Percentiles rank a stretch among this genome's conserved stretches.
Evolutionary conservation across 2,888 invertebrate genomes (phyloP).

Genomic region (Drosophila macrospina): DNA sequence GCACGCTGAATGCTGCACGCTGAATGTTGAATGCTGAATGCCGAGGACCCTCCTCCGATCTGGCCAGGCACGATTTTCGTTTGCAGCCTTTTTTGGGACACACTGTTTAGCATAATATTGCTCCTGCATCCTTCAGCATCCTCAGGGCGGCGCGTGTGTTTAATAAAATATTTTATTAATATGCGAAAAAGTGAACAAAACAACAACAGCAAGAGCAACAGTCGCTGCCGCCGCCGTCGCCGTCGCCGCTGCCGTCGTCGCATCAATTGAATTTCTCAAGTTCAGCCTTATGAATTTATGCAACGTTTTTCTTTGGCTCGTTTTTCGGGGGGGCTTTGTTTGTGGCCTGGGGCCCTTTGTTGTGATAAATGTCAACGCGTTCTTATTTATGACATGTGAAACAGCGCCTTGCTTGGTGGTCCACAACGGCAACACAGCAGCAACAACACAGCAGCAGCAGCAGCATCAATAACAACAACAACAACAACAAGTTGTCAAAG

Average conservation of each 20-base stretch:
- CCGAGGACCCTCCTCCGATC: constrained; percentile 21
- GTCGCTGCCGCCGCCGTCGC: constrained; percentile 21
- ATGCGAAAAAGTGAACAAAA: constrained; percentile 71
- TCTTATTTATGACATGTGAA: constrained; percentile 85
- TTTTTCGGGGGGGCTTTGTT: constrained; percentile 19
- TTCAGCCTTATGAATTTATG: constrained; percentile 79
- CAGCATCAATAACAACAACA: constrained; percentile 41
- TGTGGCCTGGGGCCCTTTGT: constrained; percentile 71
- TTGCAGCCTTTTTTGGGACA: constrained; percentile 78
- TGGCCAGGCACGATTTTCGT: constrained; percentile 74
- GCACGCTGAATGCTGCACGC: constrained; percentile 7
- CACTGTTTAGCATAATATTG: constrained; percentile 80
- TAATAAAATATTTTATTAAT: constrained; percentile 82
- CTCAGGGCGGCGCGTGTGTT: constrained; percentile 74
- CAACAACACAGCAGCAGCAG: constrained; percentile 31
- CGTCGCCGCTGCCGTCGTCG: constrained; percentile 46
- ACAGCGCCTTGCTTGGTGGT: constrained; percentile 74
- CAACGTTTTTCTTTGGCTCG: constrained; percentile 65
- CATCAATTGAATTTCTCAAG: constrained; percentile 82
- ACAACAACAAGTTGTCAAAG: constrained; percentile 68
- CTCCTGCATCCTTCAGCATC: constrained; percentile 24
- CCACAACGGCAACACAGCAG: constrained; percentile 25
- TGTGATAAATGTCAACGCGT: constrained; percentile 86
- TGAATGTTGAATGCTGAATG: constrained; percentile 30
- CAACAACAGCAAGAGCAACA: constrained; percentile 30